Conservation (phyloP, 2,113 vertebrate species). For the Psammodynastes pulverulentus region DNA sequence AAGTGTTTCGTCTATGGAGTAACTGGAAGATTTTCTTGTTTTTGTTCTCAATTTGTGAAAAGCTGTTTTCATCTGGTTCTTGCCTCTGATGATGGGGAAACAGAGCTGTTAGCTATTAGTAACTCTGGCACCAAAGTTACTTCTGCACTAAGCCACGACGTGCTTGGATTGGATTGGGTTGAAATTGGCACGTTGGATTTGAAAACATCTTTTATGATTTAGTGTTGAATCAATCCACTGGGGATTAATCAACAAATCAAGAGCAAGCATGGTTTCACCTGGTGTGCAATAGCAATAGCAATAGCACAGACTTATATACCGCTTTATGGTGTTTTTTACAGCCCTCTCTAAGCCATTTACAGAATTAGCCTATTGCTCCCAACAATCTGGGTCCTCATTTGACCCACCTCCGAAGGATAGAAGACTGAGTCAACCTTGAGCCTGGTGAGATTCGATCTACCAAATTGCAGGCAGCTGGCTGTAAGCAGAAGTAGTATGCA, state of each 20-base stretch:
- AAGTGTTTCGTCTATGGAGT: constrained; percentile 7
- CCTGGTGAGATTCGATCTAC: no score
- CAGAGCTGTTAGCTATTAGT: not conserved
- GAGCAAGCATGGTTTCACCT: constrained; percentile 5
- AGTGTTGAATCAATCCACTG: not conserved
- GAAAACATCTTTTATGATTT: not conserved
- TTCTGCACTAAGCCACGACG: not conserved
- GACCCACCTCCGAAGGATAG: no score
- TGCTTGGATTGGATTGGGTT: not conserved
- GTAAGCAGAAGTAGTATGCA: no score
- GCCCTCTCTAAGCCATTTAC: no score
- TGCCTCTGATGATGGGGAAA: not conserved
- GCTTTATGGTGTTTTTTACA: no score
- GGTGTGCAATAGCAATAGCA: no score
- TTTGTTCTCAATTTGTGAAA: no score
- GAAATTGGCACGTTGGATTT: not conserved
- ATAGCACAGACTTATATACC: no score
- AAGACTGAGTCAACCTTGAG: no score
- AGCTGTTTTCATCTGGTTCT: not conserved
- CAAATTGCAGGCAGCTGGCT: no score
- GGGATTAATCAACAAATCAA: not conserved
- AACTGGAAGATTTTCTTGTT: not conserved
- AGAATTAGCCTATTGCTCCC: no score
- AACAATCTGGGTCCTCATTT: no score
- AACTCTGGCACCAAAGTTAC: not conserved